These are phyloP conservation scores for Pseudorectes ferrugineus DNA, from an alignment of 2,113 vertebrate species.

Conservation along the genomic window DNA sequence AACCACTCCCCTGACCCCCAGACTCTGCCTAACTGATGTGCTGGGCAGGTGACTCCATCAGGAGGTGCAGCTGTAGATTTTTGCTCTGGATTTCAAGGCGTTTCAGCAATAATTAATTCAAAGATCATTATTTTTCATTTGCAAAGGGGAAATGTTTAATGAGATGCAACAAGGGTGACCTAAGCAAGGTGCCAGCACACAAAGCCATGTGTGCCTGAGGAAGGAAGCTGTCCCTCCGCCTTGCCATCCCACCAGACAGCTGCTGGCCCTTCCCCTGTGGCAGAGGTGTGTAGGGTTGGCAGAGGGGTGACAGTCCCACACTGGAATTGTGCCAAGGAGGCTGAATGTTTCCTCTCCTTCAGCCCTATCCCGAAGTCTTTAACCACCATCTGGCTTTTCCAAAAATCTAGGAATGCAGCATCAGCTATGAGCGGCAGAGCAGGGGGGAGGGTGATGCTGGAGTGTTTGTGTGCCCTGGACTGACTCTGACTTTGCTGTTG, in stretches of 20 bases:
- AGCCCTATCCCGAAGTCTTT: background rate
- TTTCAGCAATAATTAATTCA: background rate
- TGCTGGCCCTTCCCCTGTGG: background rate
- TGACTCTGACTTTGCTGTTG: slow-evolving; percentile 24
- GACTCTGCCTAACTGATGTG: background rate
- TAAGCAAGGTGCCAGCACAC: background rate
- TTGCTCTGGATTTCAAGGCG: background rate
- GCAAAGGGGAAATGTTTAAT: background rate
- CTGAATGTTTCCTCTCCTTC: background rate
- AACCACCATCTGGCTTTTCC: background rate
- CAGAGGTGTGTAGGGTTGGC: background rate
- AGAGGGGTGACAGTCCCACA: background rate
- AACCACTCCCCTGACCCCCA: background rate
- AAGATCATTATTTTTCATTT: background rate
- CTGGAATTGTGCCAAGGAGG: background rate
- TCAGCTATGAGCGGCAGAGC: background rate
- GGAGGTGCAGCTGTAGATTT: background rate
- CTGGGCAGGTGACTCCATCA: background rate
- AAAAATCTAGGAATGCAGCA: rapidly evolving
- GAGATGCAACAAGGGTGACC: background rate
- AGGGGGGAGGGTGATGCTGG: background rate
- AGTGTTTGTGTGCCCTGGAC: background rate
- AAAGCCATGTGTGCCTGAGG: rapidly evolving
- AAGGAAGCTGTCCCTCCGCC: background rate
- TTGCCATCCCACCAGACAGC: background rate